Conservation (phyloP, 2,113 vertebrate species). For the Ophthalmotilapia sp. region DNA sequence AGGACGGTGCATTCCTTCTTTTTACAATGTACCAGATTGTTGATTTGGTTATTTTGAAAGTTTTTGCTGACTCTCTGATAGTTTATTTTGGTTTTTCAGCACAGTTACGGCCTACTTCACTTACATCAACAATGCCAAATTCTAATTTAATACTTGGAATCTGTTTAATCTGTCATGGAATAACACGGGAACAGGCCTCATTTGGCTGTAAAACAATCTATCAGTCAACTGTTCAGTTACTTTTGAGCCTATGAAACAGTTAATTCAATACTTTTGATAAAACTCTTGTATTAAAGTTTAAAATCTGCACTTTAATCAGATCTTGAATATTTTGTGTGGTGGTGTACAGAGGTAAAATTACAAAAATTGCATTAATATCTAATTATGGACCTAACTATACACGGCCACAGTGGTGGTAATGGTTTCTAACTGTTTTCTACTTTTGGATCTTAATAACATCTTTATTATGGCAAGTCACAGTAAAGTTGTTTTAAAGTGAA, state of each 20-base stretch:
- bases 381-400: background rate
- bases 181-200: background rate
- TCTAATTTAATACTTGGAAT: background rate
- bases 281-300: background rate
- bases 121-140: background rate
- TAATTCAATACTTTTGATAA: background rate
- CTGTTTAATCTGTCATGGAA: background rate
- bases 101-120: background rate
- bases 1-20: background rate
- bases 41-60: background rate
- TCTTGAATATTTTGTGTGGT: background rate
- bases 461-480: background rate
- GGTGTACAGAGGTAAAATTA: background rate
- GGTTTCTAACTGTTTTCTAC: background rate
- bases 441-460: background rate
- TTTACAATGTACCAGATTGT: background rate
- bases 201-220: background rate
- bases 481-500: background rate
- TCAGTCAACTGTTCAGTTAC: background rate
- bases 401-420: background rate
- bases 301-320: background rate
- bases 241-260: background rate
- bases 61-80: background rate
- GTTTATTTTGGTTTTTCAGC: rapidly evolving
- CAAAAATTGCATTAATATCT: background rate